Base-by-base conservation (phyloP, 2,888 invertebrate genomes). In the Pantelozetes paolii region DNA sequence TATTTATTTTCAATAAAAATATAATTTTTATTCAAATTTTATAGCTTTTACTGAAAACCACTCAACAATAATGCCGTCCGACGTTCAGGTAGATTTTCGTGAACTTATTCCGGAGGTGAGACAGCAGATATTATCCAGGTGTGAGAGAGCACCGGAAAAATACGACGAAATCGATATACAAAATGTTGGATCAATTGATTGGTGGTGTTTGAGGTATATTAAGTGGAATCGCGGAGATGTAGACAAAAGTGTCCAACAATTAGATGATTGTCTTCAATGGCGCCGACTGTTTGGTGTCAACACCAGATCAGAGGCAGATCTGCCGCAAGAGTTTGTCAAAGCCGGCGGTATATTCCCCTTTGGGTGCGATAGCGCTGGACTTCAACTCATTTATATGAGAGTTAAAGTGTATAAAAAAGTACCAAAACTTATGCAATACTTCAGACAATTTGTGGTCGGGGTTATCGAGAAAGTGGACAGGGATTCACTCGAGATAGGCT, bases 291-390 rank as follows among this genome's bases (percentile, higher is more conserved):
- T 73, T 30, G 73, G 73, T 18, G 13, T 73, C 36, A 36, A 73
- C 28, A 28, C 20, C 2, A 40, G 73, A 5, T 13, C 42, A 9
- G 73, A 26, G 13, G 26, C 48, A 6, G 73, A 73, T 28, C 13
- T 73, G 13, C 73, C 73, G 15, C 26, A 26, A 45, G 73, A 73
- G 30, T 73, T 73, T 32, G 69, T 50, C n/a, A 73, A 67, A 32
- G 28, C 67, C 18, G 73, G 67, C 20, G 73, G 48, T 13, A 42
- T 73, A 20, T 73, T 73, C 69, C 28, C 67, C 20, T 30, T 6
- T 9, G 73, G 73, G 40, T 11, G 13, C 20, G 73, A 73, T 20
- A 18, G n/a, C 2, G 30, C 20, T n/a, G 69, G 69, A 20, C 67
- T 67, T n/a, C 32, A 11, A 3, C 20, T 73, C 9, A 40, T 73